These are phyloP conservation scores for Troides oblongomaculatus DNA, from an alignment of 2,888 invertebrate genomes.

Conservation along the genomic window DNA sequence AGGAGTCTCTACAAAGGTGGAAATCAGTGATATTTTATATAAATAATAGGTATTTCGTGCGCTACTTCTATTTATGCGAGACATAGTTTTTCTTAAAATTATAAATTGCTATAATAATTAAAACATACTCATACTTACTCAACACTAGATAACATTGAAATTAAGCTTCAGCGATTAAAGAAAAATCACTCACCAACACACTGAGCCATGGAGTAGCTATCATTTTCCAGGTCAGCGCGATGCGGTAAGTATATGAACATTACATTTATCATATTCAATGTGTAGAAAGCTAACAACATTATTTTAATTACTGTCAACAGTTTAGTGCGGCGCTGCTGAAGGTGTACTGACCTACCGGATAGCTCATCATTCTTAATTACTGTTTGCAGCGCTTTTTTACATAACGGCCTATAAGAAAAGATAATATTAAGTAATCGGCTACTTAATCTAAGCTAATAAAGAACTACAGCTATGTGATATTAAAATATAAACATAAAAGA, in stretches of 20 bases:
- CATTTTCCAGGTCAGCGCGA: constrained; percentile 45
- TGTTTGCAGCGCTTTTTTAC: constrained; percentile 42
- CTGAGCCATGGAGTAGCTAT: constrained; percentile 52
- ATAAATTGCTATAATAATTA: no score
- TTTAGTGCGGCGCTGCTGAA: constrained; percentile 44
- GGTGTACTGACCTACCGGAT: constrained; percentile 36
- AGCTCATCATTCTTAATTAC: constrained; percentile 46
- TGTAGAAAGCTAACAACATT: constrained; percentile 52
- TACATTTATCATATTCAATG: constrained; percentile 43
- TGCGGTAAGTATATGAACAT: constrained; percentile 52
- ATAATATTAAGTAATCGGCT: background rate
- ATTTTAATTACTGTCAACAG: constrained; percentile 48
- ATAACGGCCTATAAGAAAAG: constrained; percentile 40
- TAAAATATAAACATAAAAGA: no score
- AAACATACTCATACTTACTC: no score
- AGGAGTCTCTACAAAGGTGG: no score
- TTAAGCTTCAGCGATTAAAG: no score
- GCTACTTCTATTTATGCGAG: no score
- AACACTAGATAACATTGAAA: no score
- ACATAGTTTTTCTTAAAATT: no score
- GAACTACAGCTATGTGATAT: no score
- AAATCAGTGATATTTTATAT: no score
- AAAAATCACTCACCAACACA: constrained; percentile 56
- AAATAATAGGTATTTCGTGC: no score
- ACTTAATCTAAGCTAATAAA: no score